Percentiles rank a stretch among this genome's conserved stretches.
phyloP scores from a whole-genome alignment of 2,888 invertebrate species.

The Microplitis manilae region DNA sequence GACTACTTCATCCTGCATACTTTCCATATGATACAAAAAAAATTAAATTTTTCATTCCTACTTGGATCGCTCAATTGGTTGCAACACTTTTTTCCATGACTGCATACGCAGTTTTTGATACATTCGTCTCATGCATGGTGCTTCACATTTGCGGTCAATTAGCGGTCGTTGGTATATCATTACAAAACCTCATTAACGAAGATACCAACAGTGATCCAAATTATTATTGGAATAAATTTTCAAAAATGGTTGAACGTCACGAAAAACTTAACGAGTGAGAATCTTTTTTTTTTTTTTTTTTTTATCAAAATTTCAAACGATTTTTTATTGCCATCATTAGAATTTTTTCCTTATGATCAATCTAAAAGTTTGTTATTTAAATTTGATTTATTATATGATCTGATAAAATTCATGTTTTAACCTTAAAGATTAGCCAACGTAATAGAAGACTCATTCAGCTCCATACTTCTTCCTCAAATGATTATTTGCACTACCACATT shows the following conservation, averaged over 20 bases:
- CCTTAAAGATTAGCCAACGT: constrained; percentile 27
- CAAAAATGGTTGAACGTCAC: constrained; percentile 43
- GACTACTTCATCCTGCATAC: constrained; percentile 48
- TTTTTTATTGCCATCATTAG: no score
- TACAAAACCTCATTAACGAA: constrained; percentile 41
- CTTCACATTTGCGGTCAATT: constrained; percentile 61
- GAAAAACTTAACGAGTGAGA: constrained; percentile 46
- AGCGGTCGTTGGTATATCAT: constrained; percentile 34
- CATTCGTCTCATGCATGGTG: constrained; percentile 55
- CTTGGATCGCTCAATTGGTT: constrained; percentile 56
- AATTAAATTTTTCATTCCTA: constrained; percentile 53
- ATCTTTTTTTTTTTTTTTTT: not conserved
- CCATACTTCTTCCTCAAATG: constrained; percentile 57
- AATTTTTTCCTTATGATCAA: no score
- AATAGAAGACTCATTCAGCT: constrained; percentile 57
- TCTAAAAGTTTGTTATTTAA: no score
- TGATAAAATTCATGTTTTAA: not conserved
- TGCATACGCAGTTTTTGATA: constrained; percentile 57
- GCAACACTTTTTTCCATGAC: constrained; percentile 52
- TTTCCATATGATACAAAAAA: constrained; percentile 57
- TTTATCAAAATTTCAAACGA: not conserved
- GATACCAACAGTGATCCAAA: not conserved
- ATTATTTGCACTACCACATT: constrained; percentile 55
- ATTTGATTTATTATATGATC: no score
- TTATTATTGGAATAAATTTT: constrained; percentile 5